These are phyloP conservation scores for Venustaconcha ellipsiformis DNA, from an alignment of 1,140 invertebrate genomes.

Conservation along the genomic window DNA sequence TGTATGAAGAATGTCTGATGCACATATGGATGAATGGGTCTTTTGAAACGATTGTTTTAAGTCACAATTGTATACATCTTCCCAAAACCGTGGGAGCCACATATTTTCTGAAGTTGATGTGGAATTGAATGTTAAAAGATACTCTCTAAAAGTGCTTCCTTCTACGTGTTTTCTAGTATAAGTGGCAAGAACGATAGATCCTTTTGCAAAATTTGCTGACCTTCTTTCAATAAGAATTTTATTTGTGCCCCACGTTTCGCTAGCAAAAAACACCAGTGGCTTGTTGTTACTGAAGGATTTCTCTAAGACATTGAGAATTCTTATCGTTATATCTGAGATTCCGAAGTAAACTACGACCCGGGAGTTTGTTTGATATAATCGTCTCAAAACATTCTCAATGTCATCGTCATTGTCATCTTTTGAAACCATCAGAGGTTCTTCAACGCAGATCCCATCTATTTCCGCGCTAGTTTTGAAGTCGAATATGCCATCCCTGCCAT, in stretches of 20 bases:
- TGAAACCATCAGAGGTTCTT: conserved; percentile 65
- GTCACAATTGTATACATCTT: conserved; percentile 40
- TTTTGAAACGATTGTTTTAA: conserved; percentile 39
- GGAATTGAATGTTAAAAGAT: conserved; percentile 23
- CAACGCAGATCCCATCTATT: conserved; percentile 71
- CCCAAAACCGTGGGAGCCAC: conserved; percentile 44
- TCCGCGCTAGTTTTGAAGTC: conserved; percentile 26
- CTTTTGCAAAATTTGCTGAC: conserved; percentile 23
- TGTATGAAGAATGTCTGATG: neutral
- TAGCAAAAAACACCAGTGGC: conserved; percentile 44
- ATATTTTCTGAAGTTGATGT: conserved; percentile 16
- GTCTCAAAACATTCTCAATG: conserved; percentile 12
- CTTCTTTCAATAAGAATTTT: conserved; percentile 17
- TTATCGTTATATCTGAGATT: conserved; percentile 35
- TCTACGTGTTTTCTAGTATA: neutral
- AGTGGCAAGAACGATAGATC: conserved; percentile 33
- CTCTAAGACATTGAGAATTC: conserved; percentile 32
- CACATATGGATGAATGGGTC: neutral
- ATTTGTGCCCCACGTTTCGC: conserved; percentile 50
- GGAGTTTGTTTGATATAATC: conserved; percentile 27
- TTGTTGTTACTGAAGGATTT: neutral
- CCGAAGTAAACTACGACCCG: conserved; percentile 40
- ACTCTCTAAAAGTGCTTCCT: conserved; percentile 17
- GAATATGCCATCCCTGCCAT: conserved; percentile 38
- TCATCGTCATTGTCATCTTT: conserved; percentile 54